phyloP scores from a whole-genome alignment of 1,140 invertebrate species.

The Cardiocondyla obscurior region DNA sequence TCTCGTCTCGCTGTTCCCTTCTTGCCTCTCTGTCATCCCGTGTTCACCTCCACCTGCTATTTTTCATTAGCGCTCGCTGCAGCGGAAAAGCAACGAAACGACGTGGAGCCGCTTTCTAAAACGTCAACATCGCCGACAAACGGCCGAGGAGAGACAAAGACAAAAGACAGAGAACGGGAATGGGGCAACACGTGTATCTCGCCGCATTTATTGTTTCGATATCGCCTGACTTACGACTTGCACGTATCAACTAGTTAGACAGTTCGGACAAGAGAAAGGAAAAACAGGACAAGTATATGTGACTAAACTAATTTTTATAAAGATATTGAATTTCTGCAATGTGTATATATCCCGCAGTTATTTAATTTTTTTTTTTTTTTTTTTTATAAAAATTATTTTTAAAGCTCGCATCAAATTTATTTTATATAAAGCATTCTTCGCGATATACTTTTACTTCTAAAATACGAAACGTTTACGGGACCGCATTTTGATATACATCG shows the following conservation, averaged over 20 bases:
- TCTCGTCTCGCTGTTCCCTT: constrained; percentile 44
- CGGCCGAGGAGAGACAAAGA: constrained; percentile 7
- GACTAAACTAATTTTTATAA: not conserved
- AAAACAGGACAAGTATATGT: not conserved
- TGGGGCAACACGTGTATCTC: constrained; percentile 19
- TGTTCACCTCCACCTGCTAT: constrained; percentile 40
- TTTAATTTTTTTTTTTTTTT: too few relatives aligned
- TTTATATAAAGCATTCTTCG: not conserved
- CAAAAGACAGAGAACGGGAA: constrained; percentile 16
- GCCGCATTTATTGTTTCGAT: constrained; percentile 39
- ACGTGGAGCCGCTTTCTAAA: constrained; percentile 67
- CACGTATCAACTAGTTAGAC: not conserved
- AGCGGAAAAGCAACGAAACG: constrained; percentile 53
- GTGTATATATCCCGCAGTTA: too few relatives aligned
- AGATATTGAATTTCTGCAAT: constrained; percentile 6
- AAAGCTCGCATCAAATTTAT: not conserved
- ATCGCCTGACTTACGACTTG: not conserved
- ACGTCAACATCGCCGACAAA: constrained; percentile 44
- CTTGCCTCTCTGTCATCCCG: constrained; percentile 47
- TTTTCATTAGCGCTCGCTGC: constrained; percentile 57
- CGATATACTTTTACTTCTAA: not conserved
- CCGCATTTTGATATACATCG: not conserved
- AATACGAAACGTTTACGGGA: not conserved
- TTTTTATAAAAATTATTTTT: too few relatives aligned
- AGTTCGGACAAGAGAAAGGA: constrained; percentile 25